Percentiles rank a stretch among this genome's conserved stretches.
These are phyloP conservation scores for Listrodromus nycthemerus DNA, from an alignment of 2,888 invertebrate genomes.

Conservation along the genomic window DNA sequence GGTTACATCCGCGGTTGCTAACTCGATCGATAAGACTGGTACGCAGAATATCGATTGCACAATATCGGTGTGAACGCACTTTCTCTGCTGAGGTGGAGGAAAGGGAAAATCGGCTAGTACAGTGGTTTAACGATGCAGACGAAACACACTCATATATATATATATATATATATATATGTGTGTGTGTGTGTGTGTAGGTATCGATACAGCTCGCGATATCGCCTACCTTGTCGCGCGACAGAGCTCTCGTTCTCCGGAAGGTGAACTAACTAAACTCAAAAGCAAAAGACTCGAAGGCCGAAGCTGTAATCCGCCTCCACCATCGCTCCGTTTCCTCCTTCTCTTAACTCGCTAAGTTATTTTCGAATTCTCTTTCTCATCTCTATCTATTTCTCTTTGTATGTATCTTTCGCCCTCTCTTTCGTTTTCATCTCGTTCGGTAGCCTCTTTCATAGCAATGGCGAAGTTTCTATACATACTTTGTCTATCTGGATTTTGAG, in stretches of 20 bases:
- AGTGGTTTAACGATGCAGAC: slow-evolving; percentile 7
- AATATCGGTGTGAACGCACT: slow-evolving; percentile 53
- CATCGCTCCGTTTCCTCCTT: slow-evolving; percentile 51
- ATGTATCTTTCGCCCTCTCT: neutral
- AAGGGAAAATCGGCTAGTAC: slow-evolving; percentile 20
- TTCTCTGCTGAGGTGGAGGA: slow-evolving; percentile 43
- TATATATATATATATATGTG: neutral
- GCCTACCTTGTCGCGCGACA: slow-evolving; percentile 62
- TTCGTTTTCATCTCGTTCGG: slow-evolving; percentile 32
- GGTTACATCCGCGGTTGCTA: neutral
- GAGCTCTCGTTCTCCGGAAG: slow-evolving; percentile 75
- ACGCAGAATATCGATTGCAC: slow-evolving; percentile 45
- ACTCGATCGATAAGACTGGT: slow-evolving; percentile 21
- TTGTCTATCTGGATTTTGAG: neutral
- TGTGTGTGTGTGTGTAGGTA: neutral
- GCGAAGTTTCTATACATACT: neutral
- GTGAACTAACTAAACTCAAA: slow-evolving; percentile 80
- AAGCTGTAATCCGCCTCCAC: slow-evolving; percentile 57
- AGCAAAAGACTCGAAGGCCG: slow-evolving; percentile 76
- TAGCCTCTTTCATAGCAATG: slow-evolving; percentile 12
- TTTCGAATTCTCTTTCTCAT: slow-evolving; percentile 59
- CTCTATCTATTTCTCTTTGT: slow-evolving; percentile 25
- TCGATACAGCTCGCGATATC: slow-evolving; percentile 15
- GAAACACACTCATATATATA: neutral
- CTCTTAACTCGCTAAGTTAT: slow-evolving; percentile 62